Conservation (phyloP, 2,888 invertebrate species). For the Yponomeuta evonymella region DNA sequence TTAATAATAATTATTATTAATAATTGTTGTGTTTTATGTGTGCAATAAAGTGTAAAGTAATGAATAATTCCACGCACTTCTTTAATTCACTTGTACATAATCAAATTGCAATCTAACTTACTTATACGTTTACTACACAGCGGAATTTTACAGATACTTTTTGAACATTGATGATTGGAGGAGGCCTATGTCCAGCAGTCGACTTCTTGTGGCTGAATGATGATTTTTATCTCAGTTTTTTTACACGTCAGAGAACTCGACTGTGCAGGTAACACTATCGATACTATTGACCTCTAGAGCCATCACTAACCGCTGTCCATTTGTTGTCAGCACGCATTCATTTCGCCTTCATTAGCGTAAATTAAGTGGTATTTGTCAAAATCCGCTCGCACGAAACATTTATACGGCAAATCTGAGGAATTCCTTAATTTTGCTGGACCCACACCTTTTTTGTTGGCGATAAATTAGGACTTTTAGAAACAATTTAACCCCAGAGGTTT, state of each 20-base stretch:
- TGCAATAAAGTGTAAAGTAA: too few relatives aligned
- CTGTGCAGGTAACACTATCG: background rate
- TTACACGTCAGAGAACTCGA: background rate
- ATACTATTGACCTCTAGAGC: background rate
- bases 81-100: too few relatives aligned
- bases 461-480: conserved; percentile 22
- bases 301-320: conserved; percentile 46
- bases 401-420: conserved; percentile 30
- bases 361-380: conserved; percentile 75
- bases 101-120: too few relatives aligned
- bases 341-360: conserved; percentile 70
- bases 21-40: too few relatives aligned
- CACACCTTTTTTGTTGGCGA: conserved; percentile 31
- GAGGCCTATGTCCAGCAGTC: too few relatives aligned
- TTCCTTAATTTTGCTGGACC: conserved; percentile 48
- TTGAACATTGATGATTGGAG: too few relatives aligned
- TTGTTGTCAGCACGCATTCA: conserved; percentile 58
- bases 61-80: too few relatives aligned
- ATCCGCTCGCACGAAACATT: conserved; percentile 46
- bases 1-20: too few relatives aligned
- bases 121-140: too few relatives aligned
- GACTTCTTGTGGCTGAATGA: too few relatives aligned
- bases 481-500: conserved; percentile 38
- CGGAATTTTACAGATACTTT: too few relatives aligned
- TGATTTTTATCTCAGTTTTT: too few relatives aligned